A percentile compares a stretch with the other conserved stretches of the same genome.
Evolutionary conservation across 2,797 vertebrate genomes (phyloP).

Genomic region (Alauda arvensis): DNA sequence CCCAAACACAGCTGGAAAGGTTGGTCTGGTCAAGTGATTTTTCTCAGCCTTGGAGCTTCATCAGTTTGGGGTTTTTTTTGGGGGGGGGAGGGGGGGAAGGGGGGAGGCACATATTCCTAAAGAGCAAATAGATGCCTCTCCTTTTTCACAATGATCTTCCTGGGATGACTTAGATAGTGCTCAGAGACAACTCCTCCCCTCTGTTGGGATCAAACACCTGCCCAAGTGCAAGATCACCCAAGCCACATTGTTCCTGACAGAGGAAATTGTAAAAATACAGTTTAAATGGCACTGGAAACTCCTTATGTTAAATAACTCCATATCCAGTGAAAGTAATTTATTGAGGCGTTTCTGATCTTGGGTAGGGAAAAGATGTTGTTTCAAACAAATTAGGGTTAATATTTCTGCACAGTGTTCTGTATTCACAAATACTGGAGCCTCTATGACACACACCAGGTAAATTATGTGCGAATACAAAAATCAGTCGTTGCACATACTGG

Average conservation of each 20-base stretch:
- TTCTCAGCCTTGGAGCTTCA: neutral
- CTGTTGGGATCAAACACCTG: neutral
- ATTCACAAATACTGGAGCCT: slow-evolving; percentile 79
- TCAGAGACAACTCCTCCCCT: neutral
- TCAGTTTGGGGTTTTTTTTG: too few species aligned
- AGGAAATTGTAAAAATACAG: neutral
- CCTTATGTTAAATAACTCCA: neutral
- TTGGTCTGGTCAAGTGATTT: neutral
- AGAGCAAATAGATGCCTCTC: neutral
- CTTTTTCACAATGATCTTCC: neutral
- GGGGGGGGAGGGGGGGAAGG: too few species aligned
- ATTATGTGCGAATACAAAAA: slow-evolving; percentile 77
- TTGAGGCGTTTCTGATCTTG: neutral
- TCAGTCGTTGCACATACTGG: slow-evolving; percentile 68
- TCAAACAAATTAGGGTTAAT: slow-evolving; percentile 75
- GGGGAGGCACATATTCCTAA: neutral
- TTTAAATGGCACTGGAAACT: neutral
- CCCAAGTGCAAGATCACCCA: neutral
- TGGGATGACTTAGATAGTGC: neutral
- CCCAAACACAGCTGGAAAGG: neutral
- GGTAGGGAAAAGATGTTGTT: neutral
- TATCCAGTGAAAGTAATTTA: neutral
- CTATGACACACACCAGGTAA: slow-evolving; percentile 73
- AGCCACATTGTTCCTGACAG: neutral
- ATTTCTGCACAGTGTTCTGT: slow-evolving; percentile 72